A percentile compares a stretch with the other conserved stretches of the same genome.
phyloP scores from a whole-genome alignment of 2,113 vertebrate genomes.

The Vulpes lagopus region DNA sequence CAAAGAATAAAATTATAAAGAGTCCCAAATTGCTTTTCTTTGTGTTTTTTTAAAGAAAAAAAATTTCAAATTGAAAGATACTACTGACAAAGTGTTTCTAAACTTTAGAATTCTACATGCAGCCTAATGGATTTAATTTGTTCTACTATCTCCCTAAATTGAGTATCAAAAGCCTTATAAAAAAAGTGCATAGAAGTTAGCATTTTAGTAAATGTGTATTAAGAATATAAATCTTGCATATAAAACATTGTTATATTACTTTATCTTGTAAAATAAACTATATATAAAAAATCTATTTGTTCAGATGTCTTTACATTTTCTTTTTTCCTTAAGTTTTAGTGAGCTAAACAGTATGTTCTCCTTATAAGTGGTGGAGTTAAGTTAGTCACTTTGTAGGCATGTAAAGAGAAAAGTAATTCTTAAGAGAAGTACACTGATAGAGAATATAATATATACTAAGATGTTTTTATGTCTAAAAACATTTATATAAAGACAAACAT shows the following conservation, averaged over 20 bases:
- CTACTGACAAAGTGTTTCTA: neutral
- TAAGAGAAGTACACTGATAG: neutral
- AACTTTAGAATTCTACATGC: neutral
- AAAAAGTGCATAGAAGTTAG: neutral
- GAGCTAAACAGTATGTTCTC: neutral
- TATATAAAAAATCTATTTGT: neutral
- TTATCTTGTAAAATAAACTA: neutral
- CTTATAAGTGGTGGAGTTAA: neutral
- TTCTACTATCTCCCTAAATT: neutral
- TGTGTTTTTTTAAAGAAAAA: neutral
- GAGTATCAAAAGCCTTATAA: neutral
- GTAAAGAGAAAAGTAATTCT: neutral
- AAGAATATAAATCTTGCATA: neutral
- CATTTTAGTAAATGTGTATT: conserved; percentile 2
- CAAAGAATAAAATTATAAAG: neutral
- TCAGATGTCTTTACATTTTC: neutral
- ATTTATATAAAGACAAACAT: neutral
- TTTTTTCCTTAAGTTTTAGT: conserved; percentile 21
- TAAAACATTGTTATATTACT: neutral
- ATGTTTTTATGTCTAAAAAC: neutral
- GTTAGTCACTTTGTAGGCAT: neutral
- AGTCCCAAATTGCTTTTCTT: neutral
- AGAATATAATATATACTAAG: neutral
- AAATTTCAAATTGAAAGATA: neutral
- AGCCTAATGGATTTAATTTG: neutral